Evolutionary conservation across 2,888 invertebrate genomes (phyloP).

Genomic region (Limenitis camilla): DNA sequence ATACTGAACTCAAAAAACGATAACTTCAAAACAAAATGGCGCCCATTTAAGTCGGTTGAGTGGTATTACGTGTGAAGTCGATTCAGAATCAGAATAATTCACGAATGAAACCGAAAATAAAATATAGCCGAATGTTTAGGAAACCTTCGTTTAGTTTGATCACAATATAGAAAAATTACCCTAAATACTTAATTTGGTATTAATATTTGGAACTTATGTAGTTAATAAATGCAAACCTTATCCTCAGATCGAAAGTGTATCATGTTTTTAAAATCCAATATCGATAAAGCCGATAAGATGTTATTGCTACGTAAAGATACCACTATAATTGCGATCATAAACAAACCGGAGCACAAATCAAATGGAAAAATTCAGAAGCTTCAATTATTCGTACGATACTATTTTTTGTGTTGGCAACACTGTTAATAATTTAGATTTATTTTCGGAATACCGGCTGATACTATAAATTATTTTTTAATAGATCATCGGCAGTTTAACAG

Average conservation of each 20-base stretch:
- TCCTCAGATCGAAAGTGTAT: constrained; percentile 1
- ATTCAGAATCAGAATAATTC: too few species aligned
- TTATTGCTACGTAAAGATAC: background rate
- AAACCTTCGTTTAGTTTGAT: too few species aligned
- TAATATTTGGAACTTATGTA: background rate
- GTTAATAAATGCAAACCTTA: background rate
- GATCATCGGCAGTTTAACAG: too few species aligned
- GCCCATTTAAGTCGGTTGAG: too few species aligned
- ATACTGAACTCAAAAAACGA: too few species aligned
- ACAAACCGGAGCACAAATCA: constrained; percentile 42
- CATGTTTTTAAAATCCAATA: constrained; percentile 10
- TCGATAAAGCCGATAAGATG: constrained; percentile 10
- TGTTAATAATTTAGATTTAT: background rate
- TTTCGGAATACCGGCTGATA: too few species aligned
- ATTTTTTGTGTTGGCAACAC: background rate
- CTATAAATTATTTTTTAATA: too few species aligned
- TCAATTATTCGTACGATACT: background rate
- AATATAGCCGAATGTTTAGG: too few species aligned
- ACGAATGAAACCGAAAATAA: too few species aligned
- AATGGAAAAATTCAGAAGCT: constrained; percentile 34
- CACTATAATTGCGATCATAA: constrained; percentile 28
- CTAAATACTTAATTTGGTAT: background rate
- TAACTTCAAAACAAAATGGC: too few species aligned
- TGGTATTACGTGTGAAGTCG: too few species aligned
- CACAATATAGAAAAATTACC: too few species aligned